Base-by-base conservation (phyloP, 2,797 vertebrate genomes). In the Trematocara caparti region DNA sequence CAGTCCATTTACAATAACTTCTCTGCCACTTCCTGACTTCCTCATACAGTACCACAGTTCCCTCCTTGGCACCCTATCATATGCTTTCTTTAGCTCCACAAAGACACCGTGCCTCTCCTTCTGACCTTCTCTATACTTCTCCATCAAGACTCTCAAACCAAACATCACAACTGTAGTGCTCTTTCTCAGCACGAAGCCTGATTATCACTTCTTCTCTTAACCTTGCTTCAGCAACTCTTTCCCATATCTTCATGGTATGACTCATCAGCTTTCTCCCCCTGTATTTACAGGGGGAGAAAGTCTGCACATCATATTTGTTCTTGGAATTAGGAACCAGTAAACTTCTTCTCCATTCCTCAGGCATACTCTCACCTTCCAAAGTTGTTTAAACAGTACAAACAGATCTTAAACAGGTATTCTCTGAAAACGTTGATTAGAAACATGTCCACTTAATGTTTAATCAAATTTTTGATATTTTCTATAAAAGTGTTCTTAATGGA, bases 251-350 rank as follows among this genome's bases (percentile, higher is more conserved):
- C 38, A 15, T 0, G 5, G 38, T 43, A 6, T 43, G 1, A 40
- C 62, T 6, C 62, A 27, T 66, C 62, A 24, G 38, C 19, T 24
- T 66, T 66, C 14, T 66, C 62, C 19, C 62, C 38, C 38, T 66
- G 13, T 27, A 66, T 1, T 10, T 66, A 24, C 24, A 24, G 3
- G 24, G 21, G 21, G 21, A 21, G 21, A 21, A 24, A 24, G 1
- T 0, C 38, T 66, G 1, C 38, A 15, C 19, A 66, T 27, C 19
- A 15, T 24, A 43, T 40, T 66, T 43, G 19, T 43, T 66, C 21
- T 43, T 4, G 6, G 38, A 66, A 66, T 24, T 43, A 7, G 8
- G 62, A 66, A 27, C 13, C 57, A 5, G 11, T 19, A 53, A 24
- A 53, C 50, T 8, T 14, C 12, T 53, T 24, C 50, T 27, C 21